Base-by-base conservation (phyloP, 1,140 invertebrate species). In the Diachasmimorpha longicaudata region DNA sequence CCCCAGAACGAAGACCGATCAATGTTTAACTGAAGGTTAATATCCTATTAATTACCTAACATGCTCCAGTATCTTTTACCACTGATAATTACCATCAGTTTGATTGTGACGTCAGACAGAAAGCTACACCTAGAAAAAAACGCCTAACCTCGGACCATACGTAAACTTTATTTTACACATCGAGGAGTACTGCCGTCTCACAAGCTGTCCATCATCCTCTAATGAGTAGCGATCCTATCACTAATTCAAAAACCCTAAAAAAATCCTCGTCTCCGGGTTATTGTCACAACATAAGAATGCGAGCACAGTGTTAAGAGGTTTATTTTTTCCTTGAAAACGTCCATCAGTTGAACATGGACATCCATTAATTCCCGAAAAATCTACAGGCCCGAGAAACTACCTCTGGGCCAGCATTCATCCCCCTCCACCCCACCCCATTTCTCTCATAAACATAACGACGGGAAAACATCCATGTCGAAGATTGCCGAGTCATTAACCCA, bases 51-150 rank as follows among this genome's bases (percentile, higher is more conserved):
- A 31, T 31, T 73, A 79, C 77, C 21, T 10, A 19, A 21, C 39
- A 42, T 42, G 39, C 39, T 10, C 39, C 39, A 63, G 58, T 63
- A 67, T 75, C 63, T 69, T 70, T 70, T 81, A 75, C 84, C 80
- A 79, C 75, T 85, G 81, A 84, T 88, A 87, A 88, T 88, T 88
- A 85, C 87, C 85, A 87, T 88, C 85, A 84, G 85, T 79, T 84
- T 88, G 85, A 88, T 88, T 87, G 82, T 88, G 87, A 88, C 87
- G 86, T 88, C 86, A 87, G 82, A 75, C 85, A 86, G 85, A 85
- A 87, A 84, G 84, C 83, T 87, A 87, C 86, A 85, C 85, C 86
- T 86, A 87, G 85, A 83, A 88, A 87, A n/a, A 87, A 86, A 86
- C 81, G 79, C 77, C 78, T 74, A 80, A 31, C 68, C 74, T 67